phyloP scores from a whole-genome alignment of 1,140 invertebrate genomes.

The Drosophila tristis region DNA sequence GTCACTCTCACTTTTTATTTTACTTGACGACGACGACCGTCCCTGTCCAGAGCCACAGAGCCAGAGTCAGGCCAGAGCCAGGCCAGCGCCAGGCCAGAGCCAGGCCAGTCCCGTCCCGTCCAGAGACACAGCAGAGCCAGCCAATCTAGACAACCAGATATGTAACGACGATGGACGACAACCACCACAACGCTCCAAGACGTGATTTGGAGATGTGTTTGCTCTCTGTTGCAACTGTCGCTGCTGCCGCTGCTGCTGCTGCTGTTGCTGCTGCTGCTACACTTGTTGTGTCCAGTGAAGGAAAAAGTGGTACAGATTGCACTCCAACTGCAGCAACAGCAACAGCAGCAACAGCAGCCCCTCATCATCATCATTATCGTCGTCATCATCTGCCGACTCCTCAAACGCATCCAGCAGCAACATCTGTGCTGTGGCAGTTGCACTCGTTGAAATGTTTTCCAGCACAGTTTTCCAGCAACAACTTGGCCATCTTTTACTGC shows the following conservation, averaged over 20 bases:
- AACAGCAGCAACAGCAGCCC: constrained; percentile 29
- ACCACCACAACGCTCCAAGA: constrained; percentile 46
- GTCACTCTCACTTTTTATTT: constrained; percentile 84
- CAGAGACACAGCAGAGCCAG: constrained; percentile 28
- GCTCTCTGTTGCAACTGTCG: constrained; percentile 60
- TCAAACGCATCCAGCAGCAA: constrained; percentile 52
- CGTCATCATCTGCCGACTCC: constrained; percentile 25
- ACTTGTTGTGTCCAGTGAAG: constrained; percentile 74
- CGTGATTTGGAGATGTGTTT: constrained; percentile 80
- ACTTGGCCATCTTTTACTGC: constrained; percentile 24
- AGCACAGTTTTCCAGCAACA: constrained; percentile 23
- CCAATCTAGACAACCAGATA: constrained; percentile 81
- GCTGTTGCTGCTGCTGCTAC: constrained; percentile 52
- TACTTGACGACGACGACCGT: constrained; percentile 59
- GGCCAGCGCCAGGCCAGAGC: constrained; percentile 5
- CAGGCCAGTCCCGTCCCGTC: too few species aligned
- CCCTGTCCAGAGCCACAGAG: constrained; percentile 23
- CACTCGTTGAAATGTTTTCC: constrained; percentile 63
- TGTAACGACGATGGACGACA: constrained; percentile 67
- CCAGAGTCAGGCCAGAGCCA: constrained; percentile 13
- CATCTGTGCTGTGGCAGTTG: constrained; percentile 28
- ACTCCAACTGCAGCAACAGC: constrained; percentile 43
- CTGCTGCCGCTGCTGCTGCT: constrained; percentile 29
- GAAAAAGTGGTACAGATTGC: constrained; percentile 79
- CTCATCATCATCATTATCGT: constrained; percentile 33